Percentiles rank a stretch among this genome's conserved stretches.
Evolutionary conservation across 2,888 invertebrate genomes (phyloP).

Genomic region (Clepsis dumicolana): DNA sequence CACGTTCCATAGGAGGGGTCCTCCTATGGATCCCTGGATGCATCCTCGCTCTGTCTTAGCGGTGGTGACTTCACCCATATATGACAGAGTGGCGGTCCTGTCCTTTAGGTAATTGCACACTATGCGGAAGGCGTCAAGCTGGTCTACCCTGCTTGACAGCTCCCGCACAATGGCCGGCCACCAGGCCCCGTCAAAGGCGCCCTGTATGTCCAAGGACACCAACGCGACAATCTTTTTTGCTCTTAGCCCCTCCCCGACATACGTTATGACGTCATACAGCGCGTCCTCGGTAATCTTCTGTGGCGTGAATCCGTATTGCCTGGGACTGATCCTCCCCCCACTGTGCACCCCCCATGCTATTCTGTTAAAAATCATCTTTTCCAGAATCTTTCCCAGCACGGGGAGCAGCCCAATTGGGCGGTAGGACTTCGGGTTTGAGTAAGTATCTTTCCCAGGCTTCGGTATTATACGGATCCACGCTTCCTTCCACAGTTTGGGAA

Average conservation of each 20-base stretch:
- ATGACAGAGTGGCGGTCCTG: background rate
- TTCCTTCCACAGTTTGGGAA: background rate
- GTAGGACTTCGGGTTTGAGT: background rate
- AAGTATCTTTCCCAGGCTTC: background rate
- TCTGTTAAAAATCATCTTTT: background rate
- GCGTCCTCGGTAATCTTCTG: conserved; percentile 33
- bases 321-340: background rate
- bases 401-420: background rate
- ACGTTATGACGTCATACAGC: conserved; percentile 1
- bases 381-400: background rate
- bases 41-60: background rate
- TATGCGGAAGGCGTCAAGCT: background rate
- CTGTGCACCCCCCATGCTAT: background rate
- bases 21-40: conserved; percentile 5
- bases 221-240: background rate
- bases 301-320: too few relatives aligned
- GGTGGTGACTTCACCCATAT: background rate
- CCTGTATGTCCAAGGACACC: background rate
- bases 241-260: background rate
- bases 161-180: conserved; percentile 10
- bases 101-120: background rate
- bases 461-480: background rate
- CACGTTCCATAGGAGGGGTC: background rate
- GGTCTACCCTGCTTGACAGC: too few relatives aligned
- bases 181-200: background rate